Base-by-base conservation (phyloP, 1,140 invertebrate species). In the Drosophila novamexicana region DNA sequence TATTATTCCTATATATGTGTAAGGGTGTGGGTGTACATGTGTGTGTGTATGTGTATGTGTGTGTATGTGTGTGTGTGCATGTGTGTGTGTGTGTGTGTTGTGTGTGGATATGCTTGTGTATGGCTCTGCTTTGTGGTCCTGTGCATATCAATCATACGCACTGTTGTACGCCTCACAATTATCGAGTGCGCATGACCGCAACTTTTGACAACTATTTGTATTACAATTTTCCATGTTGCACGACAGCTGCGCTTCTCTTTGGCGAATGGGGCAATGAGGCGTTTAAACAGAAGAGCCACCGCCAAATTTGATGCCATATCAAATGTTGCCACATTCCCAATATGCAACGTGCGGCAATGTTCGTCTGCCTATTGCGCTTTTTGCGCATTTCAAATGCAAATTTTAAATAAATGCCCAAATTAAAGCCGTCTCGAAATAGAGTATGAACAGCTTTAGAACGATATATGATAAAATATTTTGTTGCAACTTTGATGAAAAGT, bases 191-290 rank as follows among this genome's bases (percentile, higher is more conserved):
- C 57, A 16, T 47, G n/a, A 16, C 18, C 32, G 44, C 42, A 49
- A 42, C 69, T 70, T 70, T 84, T 70, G 75, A 83, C 62, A 63
- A 49, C 53, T 84, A 81, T 84, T 80, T 85, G 65, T 81, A 71
- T 71, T 77, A 75, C 77, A 71, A 78, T 81, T 81, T 77, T 49
- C 53, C 69, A 73, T 57, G 68, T 45, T 22, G 42, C 39, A 22
- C 37, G 59, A 32, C 79, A 81, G 79, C 79, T 81, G 79, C 32
- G 69, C 57, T 65, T 37, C 56, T 22, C 63, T 29, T 18, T 16
- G 45, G 56, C 9, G 53, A 32, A 14, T 29, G 52, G 22, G 61
- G 37, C 53, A 39, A 16, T 52, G 54, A 49, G 54, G 42, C 59
- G 45, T 64, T 68, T 74, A 69, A 77, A 47, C 56, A 57, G 40